A percentile compares a stretch with the other conserved stretches of the same genome.
These are phyloP conservation scores for Suncus etruscus DNA, from an alignment of 2,113 vertebrate species.

Conservation along the genomic window DNA sequence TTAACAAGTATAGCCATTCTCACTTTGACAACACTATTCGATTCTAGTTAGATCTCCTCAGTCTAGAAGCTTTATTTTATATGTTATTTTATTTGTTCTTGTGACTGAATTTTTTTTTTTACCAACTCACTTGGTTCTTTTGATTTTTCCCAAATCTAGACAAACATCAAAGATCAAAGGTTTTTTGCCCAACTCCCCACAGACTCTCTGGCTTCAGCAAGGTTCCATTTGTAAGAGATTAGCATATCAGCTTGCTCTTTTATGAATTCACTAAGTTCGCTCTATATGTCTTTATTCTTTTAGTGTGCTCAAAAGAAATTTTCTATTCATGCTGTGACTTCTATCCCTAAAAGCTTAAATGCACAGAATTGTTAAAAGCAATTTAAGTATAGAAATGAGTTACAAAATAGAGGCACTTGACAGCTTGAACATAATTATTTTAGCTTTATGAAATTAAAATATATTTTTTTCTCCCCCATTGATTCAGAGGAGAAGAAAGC, in stretches of 20 bases:
- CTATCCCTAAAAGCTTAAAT: not conserved
- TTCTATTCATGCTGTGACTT: not conserved
- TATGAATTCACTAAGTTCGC: not conserved
- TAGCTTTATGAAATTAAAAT: slow-evolving; percentile 33
- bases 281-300: not conserved
- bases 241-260: not conserved
- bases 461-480: not conserved
- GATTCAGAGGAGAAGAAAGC: slow-evolving; percentile 97
- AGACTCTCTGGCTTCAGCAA: not conserved
- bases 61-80: not conserved
- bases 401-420: not conserved
- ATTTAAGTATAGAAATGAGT: slow-evolving; percentile 33
- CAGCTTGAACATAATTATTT: slow-evolving; percentile 11
- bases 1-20: not conserved
- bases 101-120: not conserved
- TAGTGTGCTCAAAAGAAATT: not conserved
- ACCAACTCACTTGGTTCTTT: not conserved
- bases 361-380: not conserved
- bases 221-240: not conserved
- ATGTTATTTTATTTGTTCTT: too few relatives aligned
- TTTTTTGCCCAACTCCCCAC: not conserved
- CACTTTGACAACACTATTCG: not conserved
- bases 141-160: not conserved
- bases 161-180: not conserved
- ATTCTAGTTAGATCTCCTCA: not conserved